Base-by-base conservation (phyloP, 2,888 invertebrate species). In the Macroteleia sp. region DNA sequence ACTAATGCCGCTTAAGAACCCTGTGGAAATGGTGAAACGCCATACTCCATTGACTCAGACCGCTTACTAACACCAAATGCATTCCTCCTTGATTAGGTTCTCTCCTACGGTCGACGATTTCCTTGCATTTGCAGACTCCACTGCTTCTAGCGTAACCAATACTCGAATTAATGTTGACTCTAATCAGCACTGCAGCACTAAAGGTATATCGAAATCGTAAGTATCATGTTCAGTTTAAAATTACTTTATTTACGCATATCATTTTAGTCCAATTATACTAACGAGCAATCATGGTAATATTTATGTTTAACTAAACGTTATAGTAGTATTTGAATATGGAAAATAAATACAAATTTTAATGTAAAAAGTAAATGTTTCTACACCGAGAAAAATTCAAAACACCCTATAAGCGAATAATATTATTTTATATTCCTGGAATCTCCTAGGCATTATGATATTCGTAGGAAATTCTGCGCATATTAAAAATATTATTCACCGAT, bases 1-100 rank as follows among this genome's bases (percentile, higher is more conserved):
- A 86, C 88, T 87, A 87, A 88, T 87, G 85, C 86, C 84, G 83
- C 81, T 83, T 87, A 87, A 88, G 87, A 87, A 88, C 85, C 81
- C 81, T 81, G 80, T 84, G 86, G 86, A 85, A 85, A 84, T 83
- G 81, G 74, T 83, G 86, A 82, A 88, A 87, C 85, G 84, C 81
- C 81, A 81, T 82, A 83, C 77, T 84, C 81, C 82, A 85, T 86
- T 85, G 82, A 83, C 81, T 83, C 83, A 81, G 81, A 82, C 86
- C 83, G 82, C 82, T 83, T 79, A 84, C 83, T 82, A 85, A 87
- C 87, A 84, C 85, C 82, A 84, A 83, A 87, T 83, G 87, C 88
- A 88, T 88, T 87, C 87, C 88, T 85, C 74, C 86, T 86, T 88
- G 86, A 88, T 88, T 87, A 86, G 87, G 84, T 83, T 82, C 57